Conservation (phyloP, 2,113 vertebrate species). For the Urocolius indicus region DNA sequence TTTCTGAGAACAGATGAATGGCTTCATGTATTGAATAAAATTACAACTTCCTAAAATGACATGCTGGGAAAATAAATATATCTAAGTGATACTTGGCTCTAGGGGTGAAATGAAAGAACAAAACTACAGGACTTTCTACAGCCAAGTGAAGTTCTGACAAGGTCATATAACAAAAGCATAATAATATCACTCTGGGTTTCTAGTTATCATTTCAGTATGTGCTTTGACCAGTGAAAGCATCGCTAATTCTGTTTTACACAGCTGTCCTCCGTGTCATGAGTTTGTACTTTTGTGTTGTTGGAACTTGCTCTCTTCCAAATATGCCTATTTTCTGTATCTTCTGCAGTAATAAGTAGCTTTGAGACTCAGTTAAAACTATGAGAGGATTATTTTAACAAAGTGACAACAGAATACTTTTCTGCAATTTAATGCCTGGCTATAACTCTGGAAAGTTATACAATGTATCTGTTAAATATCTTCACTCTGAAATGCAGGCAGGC, state of each 20-base stretch:
- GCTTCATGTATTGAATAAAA: conserved; percentile 35
- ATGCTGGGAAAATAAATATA: conserved; percentile 48
- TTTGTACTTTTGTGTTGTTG: conserved; percentile 21
- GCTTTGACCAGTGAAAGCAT: conserved; percentile 44
- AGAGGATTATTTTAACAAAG: conserved; percentile 3
- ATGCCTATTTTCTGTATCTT: not conserved
- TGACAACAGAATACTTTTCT: not conserved
- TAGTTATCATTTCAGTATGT: conserved; percentile 29
- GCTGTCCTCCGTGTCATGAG: conserved; percentile 8
- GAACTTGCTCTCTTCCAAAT: not conserved
- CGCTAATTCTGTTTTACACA: conserved; percentile 35
- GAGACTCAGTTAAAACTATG: conserved; percentile 43
- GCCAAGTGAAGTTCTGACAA: conserved; percentile 41
- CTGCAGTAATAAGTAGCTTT: not conserved
- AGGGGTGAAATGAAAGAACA: conserved; percentile 17
- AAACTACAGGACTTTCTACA: conserved; percentile 4
- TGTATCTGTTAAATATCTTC: not conserved
- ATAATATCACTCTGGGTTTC: conserved; percentile 10
- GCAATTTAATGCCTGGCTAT: not conserved
- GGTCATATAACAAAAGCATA: conserved; percentile 47
- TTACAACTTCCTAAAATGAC: conserved; percentile 34
- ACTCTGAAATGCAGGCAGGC: not conserved
- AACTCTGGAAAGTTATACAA: not conserved
- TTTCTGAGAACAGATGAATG: not conserved
- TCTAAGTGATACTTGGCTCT: conserved; percentile 36